Percentiles rank a stretch among this genome's conserved stretches.
Evolutionary conservation across 37 sponge, comb jelly and placozoan genomes (phyloP).

Genomic region (Beroe forskalii): DNA sequence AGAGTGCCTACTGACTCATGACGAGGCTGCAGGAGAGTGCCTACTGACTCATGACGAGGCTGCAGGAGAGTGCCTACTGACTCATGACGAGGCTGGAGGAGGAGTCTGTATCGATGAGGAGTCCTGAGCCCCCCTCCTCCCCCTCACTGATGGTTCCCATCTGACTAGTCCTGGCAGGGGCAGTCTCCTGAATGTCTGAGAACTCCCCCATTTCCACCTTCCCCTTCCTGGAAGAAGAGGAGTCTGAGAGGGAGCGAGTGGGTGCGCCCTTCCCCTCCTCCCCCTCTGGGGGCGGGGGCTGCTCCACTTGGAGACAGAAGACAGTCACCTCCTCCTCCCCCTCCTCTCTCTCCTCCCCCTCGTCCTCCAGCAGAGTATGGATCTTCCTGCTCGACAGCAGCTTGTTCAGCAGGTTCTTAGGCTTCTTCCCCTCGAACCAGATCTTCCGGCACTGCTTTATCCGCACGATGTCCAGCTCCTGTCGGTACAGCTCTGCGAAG

Average conservation of each 20-base stretch:
- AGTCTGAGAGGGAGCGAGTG: background rate
- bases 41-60: no score
- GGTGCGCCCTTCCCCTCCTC: background rate
- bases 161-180: background rate
- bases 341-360: conserved; percentile 8
- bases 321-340: background rate
- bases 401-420: conserved; percentile 20
- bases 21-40: no score
- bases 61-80: no score
- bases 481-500: background rate
- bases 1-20: no score
- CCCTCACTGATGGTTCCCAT: background rate
- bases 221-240: background rate
- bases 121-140: background rate
- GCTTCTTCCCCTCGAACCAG: conserved; percentile 29
- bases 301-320: background rate
- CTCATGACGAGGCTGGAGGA: background rate
- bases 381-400: conserved; percentile 18
- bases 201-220: background rate
- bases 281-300: background rate
- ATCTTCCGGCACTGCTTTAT: conserved; percentile 21
- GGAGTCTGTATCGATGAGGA: background rate
- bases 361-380: conserved; percentile 44
- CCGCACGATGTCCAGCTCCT: conserved; percentile 15
- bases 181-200: background rate